Evolutionary conservation across 2,888 invertebrate genomes (phyloP), one percentile per base, ranked within the genome.

Genomic region (Eristalinus aeneus): DNA sequence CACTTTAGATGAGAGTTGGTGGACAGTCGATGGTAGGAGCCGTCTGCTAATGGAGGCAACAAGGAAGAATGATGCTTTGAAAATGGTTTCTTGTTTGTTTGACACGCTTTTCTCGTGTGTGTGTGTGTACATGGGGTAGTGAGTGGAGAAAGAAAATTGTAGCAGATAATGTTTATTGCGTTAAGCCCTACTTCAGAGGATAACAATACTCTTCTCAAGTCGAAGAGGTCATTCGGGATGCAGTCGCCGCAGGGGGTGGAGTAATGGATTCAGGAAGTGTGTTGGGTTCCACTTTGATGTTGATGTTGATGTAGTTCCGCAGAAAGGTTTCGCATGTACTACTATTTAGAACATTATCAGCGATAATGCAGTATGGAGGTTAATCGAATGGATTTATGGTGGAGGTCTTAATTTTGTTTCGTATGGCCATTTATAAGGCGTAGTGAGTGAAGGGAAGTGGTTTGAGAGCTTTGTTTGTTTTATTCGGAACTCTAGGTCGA

Each of bases 11-110:
- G 54, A 34, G 27, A 32, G 20, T 54, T 32, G 12, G 32, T 31
- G 10, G 31, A 67, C 22, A 27, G 32, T 16, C 60, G 10, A 53
- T 58, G 36, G 16, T 39, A 27, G 31, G 27, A 58, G 36, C 16
- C 20, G 56, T n/a, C 5, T 32, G 54, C 27, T 11, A 16, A 39
- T 27, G 16, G 58, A 20, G 46, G 20, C 9, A 22, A 23, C 36
- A 61, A 16, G 20, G 11, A 16, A n/a, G 39, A 20, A 9, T 10
- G n/a, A 20, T 56, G 20, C 39, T 5, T 22, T 10, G 22, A 53
- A 63, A 67, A 46, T 53, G 67, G 65, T 16, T 23, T 60, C 67
- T 75, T 34, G 68, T 68, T 69, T 32, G 53, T n/a, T 32, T 63
- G 61, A 53, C 61, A 39, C 46, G 68, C 16, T 54, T 16, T 22